Conservation (phyloP, 2,797 vertebrate genomes). For the Meriones psammophilus region DNA sequence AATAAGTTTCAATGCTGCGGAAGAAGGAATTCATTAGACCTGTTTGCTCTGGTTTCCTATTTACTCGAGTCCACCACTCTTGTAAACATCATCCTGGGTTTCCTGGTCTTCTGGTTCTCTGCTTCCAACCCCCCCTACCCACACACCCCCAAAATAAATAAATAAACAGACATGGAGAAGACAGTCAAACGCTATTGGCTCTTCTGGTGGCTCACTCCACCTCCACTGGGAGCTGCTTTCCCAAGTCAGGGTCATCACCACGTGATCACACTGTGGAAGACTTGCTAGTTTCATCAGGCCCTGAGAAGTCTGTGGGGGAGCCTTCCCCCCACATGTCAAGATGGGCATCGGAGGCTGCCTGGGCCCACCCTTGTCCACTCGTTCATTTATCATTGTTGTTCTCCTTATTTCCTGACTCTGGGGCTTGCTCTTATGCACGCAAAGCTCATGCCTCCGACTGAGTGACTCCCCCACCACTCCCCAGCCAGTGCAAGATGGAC, state of each 20-base stretch:
- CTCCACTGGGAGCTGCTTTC: conserved; percentile 37
- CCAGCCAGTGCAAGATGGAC: not conserved
- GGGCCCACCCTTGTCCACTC: conserved; percentile 8
- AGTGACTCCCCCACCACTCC: not conserved
- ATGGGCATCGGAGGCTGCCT: not conserved
- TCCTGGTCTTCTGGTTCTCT: conserved; percentile 59
- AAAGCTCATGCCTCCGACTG: not conserved
- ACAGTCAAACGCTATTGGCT: conserved; percentile 38
- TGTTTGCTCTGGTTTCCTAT: conserved; percentile 57
- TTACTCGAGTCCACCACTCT: conserved; percentile 79
- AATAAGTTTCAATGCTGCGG: conserved; percentile 76
- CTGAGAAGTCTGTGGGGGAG: not conserved
- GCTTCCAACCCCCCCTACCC: not conserved
- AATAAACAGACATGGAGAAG: conserved; percentile 60
- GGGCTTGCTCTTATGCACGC: too few species aligned
- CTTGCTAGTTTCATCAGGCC: not conserved
- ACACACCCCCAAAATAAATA: conserved; percentile 48
- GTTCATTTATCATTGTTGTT: not conserved
- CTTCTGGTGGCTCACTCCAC: not conserved
- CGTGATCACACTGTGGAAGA: conserved; percentile 52
- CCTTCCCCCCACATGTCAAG: not conserved
- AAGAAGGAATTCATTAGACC: conserved; percentile 84
- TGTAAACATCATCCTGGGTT: conserved; percentile 87
- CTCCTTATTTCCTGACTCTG: not conserved
- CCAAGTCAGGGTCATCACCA: not conserved